Evolutionary conservation across 2,113 vertebrate species (phyloP), one percentile per base, ranked within the genome.

Genomic region (Antennarius striatus): DNA sequence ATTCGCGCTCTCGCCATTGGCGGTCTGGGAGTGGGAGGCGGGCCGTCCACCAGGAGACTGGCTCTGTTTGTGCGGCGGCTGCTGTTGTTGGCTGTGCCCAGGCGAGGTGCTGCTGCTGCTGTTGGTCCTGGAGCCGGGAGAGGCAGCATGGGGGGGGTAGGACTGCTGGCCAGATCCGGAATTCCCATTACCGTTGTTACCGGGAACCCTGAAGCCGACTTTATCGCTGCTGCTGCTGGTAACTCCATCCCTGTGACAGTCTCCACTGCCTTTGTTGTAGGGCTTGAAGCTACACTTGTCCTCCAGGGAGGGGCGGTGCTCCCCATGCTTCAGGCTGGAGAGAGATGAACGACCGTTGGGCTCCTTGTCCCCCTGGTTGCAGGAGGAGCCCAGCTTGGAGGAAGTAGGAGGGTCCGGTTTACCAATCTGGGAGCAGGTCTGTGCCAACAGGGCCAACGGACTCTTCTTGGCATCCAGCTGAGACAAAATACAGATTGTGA

Each of bases 391-490:
- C 55, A 95, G 92, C 85, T 97, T 98, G 84, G 95, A 95, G 29
- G 95, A 94, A 16, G 96, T 93, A n/a, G 95, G 95, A 39, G 96
- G 94, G 86, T 97, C 96, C 0, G 96, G 93, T 67, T 98, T 98
- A 57, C 96, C 96, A 52, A 98, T 98, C 92, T 98, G 96, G 12
- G 96, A 98, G 86, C 96, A 98, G 68, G 96, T 98, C 89, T 98
- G 96, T 49, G 96, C 96, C 88, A 98, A 87, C 72, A 98, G 91
- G 59, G 96, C 96, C 89, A 98, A 71, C 0, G 96, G 96, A 77
- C 96, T 98, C 88, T 98, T 98, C 92, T 98, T 98, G 82, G 96
- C 96, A 87, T 98, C 96, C 94, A 98, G 91, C 96, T 98, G 87
- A 40, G 77, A 80, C 4, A 73, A 81, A 68, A 62, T 4, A 73